A percentile compares a stretch with the other conserved stretches of the same genome.
phyloP scores from a whole-genome alignment of 2,888 invertebrate species.

The Dynastes tityus region DNA sequence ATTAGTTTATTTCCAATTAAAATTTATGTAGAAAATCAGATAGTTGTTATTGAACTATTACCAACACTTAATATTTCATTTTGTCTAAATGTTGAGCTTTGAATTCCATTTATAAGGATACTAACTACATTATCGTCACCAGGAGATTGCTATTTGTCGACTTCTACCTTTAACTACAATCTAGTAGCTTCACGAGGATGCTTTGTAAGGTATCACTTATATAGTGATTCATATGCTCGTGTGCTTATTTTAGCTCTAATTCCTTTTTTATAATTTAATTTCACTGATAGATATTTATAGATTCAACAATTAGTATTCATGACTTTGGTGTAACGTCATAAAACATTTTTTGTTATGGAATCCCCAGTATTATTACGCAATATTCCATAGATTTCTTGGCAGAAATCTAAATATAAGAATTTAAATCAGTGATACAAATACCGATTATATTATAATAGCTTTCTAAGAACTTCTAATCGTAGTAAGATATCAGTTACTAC shows the following conservation, averaged over 20 bases:
- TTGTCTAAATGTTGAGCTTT: no score
- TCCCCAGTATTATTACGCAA: slow-evolving; percentile 37
- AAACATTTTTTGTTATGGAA: slow-evolving; percentile 27
- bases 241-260: neutral
- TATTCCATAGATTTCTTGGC: slow-evolving; percentile 27
- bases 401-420: slow-evolving; percentile 38
- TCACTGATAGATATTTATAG: neutral
- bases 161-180: no score
- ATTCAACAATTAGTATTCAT: slow-evolving; percentile 18
- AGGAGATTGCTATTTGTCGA: no score
- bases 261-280: neutral
- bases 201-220: no score
- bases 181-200: no score
- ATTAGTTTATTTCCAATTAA: no score
- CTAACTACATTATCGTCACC: no score
- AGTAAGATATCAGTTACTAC: slow-evolving; percentile 12
- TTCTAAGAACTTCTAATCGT: slow-evolving; percentile 14
- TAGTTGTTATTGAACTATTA: no score
- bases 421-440: slow-evolving; percentile 1
- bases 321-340: slow-evolving; percentile 2
- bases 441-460: slow-evolving; percentile 17
- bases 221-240: no score
- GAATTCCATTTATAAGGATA: no score
- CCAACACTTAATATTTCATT: no score
- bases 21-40: no score